phyloP scores from a whole-genome alignment of 2,797 vertebrate species.

The Cyprinella venusta region DNA sequence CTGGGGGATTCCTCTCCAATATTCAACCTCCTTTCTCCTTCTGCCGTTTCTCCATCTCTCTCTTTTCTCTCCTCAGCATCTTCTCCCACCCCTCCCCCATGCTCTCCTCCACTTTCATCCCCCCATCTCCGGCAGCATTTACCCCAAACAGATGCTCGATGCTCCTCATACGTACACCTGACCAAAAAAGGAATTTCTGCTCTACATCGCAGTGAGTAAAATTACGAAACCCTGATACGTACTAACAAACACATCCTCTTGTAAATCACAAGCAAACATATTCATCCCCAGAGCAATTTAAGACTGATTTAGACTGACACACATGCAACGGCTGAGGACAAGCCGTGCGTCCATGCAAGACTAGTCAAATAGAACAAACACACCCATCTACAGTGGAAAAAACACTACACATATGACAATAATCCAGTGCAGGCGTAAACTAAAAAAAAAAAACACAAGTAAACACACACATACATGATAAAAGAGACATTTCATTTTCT shows the following conservation, averaged over 20 bases:
- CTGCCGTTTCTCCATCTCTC: constrained; percentile 39
- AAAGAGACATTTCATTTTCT: neutral
- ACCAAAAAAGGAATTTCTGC: constrained; percentile 35
- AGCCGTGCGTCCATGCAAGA: constrained; percentile 54
- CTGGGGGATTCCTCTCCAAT: constrained; percentile 53
- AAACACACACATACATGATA: neutral
- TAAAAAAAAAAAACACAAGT: neutral
- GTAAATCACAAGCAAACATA: constrained; percentile 14
- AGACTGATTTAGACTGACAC: constrained; percentile 48
- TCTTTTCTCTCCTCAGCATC: constrained; percentile 41
- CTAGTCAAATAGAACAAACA: constrained; percentile 55
- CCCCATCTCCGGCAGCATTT: constrained; percentile 39
- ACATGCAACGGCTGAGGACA: constrained; percentile 39
- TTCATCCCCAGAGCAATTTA: constrained; percentile 30
- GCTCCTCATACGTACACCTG: constrained; percentile 14
- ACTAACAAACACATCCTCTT: constrained; percentile 13
- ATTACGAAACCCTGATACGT: neutral
- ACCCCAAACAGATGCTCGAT: constrained; percentile 40
- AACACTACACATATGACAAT: constrained; percentile 1
- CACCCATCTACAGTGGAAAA: constrained; percentile 27
- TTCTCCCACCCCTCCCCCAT: constrained; percentile 56
- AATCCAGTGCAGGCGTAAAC: constrained; percentile 21
- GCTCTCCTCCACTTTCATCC: constrained; percentile 52
- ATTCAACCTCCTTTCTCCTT: constrained; percentile 14
- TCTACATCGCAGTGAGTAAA: neutral